Percentiles rank a stretch among this genome's conserved stretches.
These are phyloP conservation scores for Phragmatobia fuliginosa DNA, from an alignment of 2,888 invertebrate genomes.

Conservation along the genomic window DNA sequence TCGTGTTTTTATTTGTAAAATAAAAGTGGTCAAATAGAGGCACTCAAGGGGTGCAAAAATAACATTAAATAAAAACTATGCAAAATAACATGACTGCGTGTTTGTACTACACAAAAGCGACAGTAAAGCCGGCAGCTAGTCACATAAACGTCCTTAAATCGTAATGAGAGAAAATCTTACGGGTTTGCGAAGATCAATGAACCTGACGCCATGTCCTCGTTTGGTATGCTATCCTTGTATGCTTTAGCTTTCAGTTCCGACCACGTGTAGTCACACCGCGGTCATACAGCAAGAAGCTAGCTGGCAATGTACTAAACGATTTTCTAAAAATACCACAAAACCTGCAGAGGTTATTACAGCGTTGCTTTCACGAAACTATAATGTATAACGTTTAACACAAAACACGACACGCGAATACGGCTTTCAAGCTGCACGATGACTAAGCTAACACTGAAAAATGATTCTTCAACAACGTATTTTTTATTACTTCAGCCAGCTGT, in stretches of 20 bases:
- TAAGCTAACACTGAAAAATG: conserved; percentile 68
- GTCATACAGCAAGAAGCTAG: conserved; percentile 68
- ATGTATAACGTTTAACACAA: conserved; percentile 58
- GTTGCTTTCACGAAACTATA: conserved; percentile 56
- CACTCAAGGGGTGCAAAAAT: conserved; percentile 18
- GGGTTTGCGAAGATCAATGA: conserved; percentile 74
- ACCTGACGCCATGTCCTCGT: conserved; percentile 69
- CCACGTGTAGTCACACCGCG: conserved; percentile 74
- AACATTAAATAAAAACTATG: conserved; percentile 35
- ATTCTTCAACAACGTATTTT: conserved; percentile 63
- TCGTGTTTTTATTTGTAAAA: conserved; percentile 13
- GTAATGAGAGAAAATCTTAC: conserved; percentile 70
- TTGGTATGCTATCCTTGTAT: conserved; percentile 51
- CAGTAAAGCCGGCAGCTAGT: conserved; percentile 56
- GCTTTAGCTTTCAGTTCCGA: conserved; percentile 57
- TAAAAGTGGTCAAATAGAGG: conserved; percentile 16
- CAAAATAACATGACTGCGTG: conserved; percentile 45
- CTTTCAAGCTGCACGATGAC: conserved; percentile 61
- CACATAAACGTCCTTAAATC: conserved; percentile 61
- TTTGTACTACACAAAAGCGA: conserved; percentile 56
- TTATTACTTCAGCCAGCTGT: conserved; percentile 80
- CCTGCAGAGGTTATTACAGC: conserved; percentile 79
- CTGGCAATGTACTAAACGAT: conserved; percentile 80
- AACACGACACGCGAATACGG: conserved; percentile 65
- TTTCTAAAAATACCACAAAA: conserved; percentile 84